Conservation (phyloP, 2,888 invertebrate species). For the Bellardia bayeri region DNA sequence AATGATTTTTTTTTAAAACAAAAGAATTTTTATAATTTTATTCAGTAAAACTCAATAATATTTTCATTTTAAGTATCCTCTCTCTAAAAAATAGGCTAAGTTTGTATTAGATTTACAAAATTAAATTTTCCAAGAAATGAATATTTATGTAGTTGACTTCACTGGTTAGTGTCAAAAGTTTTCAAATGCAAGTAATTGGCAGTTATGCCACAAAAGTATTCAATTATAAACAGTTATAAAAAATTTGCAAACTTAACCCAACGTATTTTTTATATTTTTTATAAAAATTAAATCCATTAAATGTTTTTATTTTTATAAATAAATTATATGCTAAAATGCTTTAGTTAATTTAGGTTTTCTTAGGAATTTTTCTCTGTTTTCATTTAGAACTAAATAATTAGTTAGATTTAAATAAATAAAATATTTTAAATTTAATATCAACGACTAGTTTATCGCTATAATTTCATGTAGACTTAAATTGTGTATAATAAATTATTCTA, state of each 20-base stretch:
- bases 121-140: too few relatives aligned
- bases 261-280: not conserved
- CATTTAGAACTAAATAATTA: slow-evolving; percentile 22
- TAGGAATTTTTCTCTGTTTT: slow-evolving; percentile 3
- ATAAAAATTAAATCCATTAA: not conserved
- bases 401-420: slow-evolving; percentile 11
- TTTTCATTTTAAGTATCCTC: not conserved
- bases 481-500: slow-evolving; percentile 52
- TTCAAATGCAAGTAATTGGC: too few relatives aligned
- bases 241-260: not conserved
- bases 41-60: too few relatives aligned
- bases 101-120: too few relatives aligned
- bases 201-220: too few relatives aligned
- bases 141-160: too few relatives aligned
- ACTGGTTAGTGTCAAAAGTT: too few relatives aligned
- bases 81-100: not conserved
- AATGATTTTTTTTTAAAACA: too few relatives aligned
- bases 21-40: too few relatives aligned
- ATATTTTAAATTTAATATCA: slow-evolving; percentile 64
- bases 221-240: too few relatives aligned
- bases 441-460: slow-evolving; percentile 47
- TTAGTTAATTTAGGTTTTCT: not conserved
- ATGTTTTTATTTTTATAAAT: not conserved
- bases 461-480: slow-evolving; percentile 27
- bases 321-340: not conserved